Percentiles rank a stretch among this genome's conserved stretches.
phyloP scores from a whole-genome alignment of 64 coral and sea anemone genomes.

The Actinia equina region DNA sequence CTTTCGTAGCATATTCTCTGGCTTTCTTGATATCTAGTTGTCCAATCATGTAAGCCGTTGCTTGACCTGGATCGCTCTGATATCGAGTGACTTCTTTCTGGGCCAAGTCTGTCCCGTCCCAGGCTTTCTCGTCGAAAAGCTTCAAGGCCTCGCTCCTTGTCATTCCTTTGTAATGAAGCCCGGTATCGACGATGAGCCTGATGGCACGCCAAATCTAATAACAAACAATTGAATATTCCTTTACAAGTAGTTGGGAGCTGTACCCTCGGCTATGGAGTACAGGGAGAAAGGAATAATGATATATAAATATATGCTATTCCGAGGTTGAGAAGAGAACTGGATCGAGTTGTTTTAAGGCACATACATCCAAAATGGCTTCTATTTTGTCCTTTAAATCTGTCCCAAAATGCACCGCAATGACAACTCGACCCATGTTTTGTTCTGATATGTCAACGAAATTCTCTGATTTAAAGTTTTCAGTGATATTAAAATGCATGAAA shows the following conservation, averaged over 20 bases:
- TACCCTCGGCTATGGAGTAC: neutral
- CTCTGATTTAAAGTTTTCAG: too few species aligned
- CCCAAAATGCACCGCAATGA: too few species aligned
- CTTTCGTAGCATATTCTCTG: constrained; percentile 30
- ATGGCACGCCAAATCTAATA: constrained; percentile 52
- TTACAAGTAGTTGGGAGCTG: neutral
- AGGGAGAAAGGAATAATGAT: neutral
- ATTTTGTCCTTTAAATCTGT: too few species aligned
- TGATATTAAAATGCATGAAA: too few species aligned
- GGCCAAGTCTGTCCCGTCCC: constrained; percentile 53
- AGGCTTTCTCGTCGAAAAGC: constrained; percentile 50
- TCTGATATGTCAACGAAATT: too few species aligned
- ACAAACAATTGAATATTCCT: neutral
- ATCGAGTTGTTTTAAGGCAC: too few species aligned
- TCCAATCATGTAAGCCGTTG: constrained; percentile 70
- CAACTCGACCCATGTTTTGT: too few species aligned
- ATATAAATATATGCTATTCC: too few species aligned
- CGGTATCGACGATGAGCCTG: constrained; percentile 53
- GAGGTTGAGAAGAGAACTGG: too few species aligned
- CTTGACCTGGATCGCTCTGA: constrained; percentile 65
- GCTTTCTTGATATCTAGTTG: constrained; percentile 43
- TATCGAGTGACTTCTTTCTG: constrained; percentile 60
- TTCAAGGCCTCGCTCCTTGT: constrained; percentile 29
- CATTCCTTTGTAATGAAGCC: constrained; percentile 42
- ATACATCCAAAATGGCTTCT: too few species aligned